Percentiles rank a stretch among this genome's conserved stretches.
Conservation (phyloP, 2,888 invertebrate genomes). For the Gortyna flavago region DNA sequence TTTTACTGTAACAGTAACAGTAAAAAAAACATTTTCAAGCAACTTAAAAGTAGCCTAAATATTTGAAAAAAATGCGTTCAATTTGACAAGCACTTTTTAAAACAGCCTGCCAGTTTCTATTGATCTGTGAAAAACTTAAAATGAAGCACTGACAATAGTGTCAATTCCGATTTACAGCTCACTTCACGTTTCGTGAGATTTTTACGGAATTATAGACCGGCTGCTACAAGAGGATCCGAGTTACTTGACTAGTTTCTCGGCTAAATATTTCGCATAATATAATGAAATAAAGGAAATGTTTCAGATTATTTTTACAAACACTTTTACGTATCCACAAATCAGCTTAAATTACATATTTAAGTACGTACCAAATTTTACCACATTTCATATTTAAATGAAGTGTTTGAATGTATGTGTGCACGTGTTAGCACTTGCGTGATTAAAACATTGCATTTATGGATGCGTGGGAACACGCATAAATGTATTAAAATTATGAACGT, state of each 20-base stretch:
- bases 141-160: neutral
- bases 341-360: neutral
- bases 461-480: constrained; percentile 26
- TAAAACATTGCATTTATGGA: constrained; percentile 48
- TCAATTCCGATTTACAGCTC: neutral
- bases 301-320: neutral
- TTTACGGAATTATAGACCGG: neutral
- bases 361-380: constrained; percentile 10
- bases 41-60: neutral
- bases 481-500: constrained; percentile 28
- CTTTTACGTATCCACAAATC: neutral
- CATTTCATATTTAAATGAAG: constrained; percentile 39
- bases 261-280: neutral
- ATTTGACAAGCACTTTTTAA: constrained; percentile 5
- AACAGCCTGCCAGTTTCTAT: neutral
- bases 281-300: neutral
- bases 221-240: neutral
- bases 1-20: no score
- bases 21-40: no score
- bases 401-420: neutral
- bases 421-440: constrained; percentile 55
- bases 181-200: neutral
- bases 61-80: constrained; percentile 13
- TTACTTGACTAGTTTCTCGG: neutral
- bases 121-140: neutral